A percentile compares a stretch with the other conserved stretches of the same genome.
Evolutionary conservation across 2,113 vertebrate species (phyloP).

Genomic region (Semicossyphus pulcher): DNA sequence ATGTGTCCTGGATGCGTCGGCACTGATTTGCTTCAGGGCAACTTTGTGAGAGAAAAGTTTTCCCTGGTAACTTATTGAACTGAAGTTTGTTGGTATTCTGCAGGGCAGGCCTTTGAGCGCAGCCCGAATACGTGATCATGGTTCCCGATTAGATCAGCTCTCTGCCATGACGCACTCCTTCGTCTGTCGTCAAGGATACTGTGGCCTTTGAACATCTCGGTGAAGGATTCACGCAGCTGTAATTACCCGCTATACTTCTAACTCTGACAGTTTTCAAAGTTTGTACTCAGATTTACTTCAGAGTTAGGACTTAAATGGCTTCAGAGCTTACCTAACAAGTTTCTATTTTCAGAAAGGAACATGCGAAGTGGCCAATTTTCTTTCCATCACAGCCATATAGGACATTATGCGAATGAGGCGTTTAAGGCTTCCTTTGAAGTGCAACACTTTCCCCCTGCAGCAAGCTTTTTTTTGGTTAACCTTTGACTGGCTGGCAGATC

Average conservation of each 20-base stretch:
- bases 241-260: conserved; percentile 7
- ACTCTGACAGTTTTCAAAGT: conserved; percentile 19
- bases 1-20: not conserved
- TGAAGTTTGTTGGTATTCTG: conserved; percentile 50
- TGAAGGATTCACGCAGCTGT: not conserved
- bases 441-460: conserved; percentile 41
- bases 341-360: conserved; percentile 43
- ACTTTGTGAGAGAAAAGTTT: conserved; percentile 34
- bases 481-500: conserved; percentile 53
- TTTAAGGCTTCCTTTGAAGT: conserved; percentile 71
- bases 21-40: not conserved
- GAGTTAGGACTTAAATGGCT: conserved; percentile 10
- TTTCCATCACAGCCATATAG: conserved; percentile 41
- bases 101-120: not conserved
- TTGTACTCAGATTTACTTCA: not conserved
- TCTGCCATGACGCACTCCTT: not conserved
- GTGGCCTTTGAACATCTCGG: conserved; percentile 36
- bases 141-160: conserved; percentile 45
- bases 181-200: conserved; percentile 24
- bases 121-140: conserved; percentile 15
- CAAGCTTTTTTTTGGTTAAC: conserved; percentile 71
- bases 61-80: conserved; percentile 39
- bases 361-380: conserved; percentile 42
- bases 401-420: conserved; percentile 67
- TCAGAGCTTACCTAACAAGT: conserved; percentile 35